Percentiles rank a stretch among this genome's conserved stretches.
Conservation (phyloP, 2,888 invertebrate species). For the Hymenopus coronatus region DNA sequence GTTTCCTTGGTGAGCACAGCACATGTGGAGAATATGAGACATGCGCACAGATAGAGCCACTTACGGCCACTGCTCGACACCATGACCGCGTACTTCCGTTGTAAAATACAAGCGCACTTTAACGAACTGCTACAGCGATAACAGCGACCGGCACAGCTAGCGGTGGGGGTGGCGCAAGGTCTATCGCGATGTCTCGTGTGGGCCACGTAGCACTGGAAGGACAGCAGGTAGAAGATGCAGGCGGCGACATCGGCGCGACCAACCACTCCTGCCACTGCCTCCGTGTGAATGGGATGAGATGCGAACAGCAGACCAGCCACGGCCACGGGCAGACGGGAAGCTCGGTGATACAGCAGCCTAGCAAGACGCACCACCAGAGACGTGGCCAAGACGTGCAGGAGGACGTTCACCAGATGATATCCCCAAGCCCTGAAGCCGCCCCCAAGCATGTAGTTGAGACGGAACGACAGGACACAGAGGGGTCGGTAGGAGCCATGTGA, state of each 20-base stretch:
- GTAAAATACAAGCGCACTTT: not conserved
- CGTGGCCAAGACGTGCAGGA: constrained; percentile 82
- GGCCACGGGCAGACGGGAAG: constrained; percentile 30
- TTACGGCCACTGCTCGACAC: not conserved
- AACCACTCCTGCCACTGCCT: constrained; percentile 93
- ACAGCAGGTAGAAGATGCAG: constrained; percentile 83
- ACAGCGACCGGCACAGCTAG: not conserved
- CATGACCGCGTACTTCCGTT: constrained; percentile 22
- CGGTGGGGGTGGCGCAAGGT: not conserved
- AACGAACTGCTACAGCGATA: not conserved
- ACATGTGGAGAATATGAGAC: constrained; percentile 62
- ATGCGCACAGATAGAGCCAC: constrained; percentile 61
- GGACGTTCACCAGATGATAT: constrained; percentile 82
- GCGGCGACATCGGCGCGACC: constrained; percentile 93
- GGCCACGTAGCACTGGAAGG: constrained; percentile 80
- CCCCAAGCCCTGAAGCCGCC: constrained; percentile 67
- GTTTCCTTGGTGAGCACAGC: constrained; percentile 95
- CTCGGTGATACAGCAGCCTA: constrained; percentile 48
- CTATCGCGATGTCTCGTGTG: constrained; percentile 54
- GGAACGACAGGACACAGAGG: constrained; percentile 83
- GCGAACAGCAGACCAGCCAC: constrained; percentile 87
- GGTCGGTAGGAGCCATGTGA: constrained; percentile 97
- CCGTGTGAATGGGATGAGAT: constrained; percentile 93
- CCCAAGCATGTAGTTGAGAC: constrained; percentile 72
- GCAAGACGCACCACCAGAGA: constrained; percentile 77